These are phyloP conservation scores for Mungos mungo DNA, from an alignment of 2,113 vertebrate species.

Conservation along the genomic window DNA sequence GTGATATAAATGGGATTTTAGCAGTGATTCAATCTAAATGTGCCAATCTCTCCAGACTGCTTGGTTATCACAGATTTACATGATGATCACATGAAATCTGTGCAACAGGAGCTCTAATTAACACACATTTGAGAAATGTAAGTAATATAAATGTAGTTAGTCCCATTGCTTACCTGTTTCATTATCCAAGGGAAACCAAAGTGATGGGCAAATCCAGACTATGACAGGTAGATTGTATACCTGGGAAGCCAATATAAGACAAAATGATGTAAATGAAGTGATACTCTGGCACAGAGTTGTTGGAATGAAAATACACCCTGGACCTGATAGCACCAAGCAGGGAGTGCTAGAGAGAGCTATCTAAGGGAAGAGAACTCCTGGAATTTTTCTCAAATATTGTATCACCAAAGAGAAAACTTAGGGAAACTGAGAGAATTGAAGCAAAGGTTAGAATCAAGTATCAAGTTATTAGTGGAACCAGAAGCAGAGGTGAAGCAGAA, in stretches of 20 bases:
- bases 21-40: conserved; percentile 8
- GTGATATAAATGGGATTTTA: not conserved
- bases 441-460: not conserved
- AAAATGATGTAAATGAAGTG: not conserved
- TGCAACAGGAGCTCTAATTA: not conserved
- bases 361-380: not conserved
- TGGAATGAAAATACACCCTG: not conserved
- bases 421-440: not conserved
- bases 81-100: not conserved
- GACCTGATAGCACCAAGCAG: not conserved
- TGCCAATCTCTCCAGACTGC: not conserved
- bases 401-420: not conserved
- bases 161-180: not conserved
- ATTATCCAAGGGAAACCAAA: conserved; percentile 30
- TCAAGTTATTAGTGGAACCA: not conserved
- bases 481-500: not conserved
- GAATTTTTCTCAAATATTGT: not conserved
- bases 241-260: not conserved
- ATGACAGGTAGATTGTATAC: not conserved
- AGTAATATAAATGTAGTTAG: not conserved
- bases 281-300: not conserved
- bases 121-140: not conserved
- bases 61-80: not conserved
- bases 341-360: not conserved
- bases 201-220: not conserved